Evolutionary conservation across 2,113 vertebrate species (phyloP), one percentile per base, ranked within the genome.

Genomic region (Cacatua alba): DNA sequence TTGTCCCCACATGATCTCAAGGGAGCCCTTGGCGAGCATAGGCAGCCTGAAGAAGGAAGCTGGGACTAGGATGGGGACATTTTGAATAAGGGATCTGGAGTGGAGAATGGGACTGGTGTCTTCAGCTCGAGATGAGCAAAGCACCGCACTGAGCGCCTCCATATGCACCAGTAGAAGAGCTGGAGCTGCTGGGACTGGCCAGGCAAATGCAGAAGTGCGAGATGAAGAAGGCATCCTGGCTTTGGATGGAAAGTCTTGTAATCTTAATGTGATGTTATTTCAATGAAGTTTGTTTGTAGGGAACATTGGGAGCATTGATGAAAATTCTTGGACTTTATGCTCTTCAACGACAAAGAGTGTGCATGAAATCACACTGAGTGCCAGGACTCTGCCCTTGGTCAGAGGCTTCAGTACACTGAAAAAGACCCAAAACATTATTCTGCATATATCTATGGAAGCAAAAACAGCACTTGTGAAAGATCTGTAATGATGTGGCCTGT

Each of bases 351-450:
- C 17, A 26, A 39, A 39, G 39, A 39, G 39, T 39, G 39, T 39
- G 39, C 17, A 26, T 24, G 41, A 59, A 67, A 68, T 29, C 25
- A 14, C 1, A 2, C 33, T 1, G 0, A 19, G 7, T n/a, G 24
- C 16, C 14, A 20, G 25, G 31, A 23, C 8, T 44, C 31, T 79
- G 60, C 12, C 71, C 41, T 74, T 35, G 37, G 33, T 59, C 72
- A 75, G 68, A 41, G 48, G 28, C 17, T 76, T 44, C 35, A 70
- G 39, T 20, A 57, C 14, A 18, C 13, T 19, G 46, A n/a, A 10
- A 35, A 20, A 68, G 3, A 68, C 9, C 9, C 25, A n/a, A 78
- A 68, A 2, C 20, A 26, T n/a, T 59, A 46, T 26, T 33, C 29
- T 44, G 17, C 9, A 8, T 17, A 7, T 33, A 72, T 39, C 26